Base-by-base conservation (phyloP, 2,797 vertebrate species). In the Coracias cyanogaster region DNA sequence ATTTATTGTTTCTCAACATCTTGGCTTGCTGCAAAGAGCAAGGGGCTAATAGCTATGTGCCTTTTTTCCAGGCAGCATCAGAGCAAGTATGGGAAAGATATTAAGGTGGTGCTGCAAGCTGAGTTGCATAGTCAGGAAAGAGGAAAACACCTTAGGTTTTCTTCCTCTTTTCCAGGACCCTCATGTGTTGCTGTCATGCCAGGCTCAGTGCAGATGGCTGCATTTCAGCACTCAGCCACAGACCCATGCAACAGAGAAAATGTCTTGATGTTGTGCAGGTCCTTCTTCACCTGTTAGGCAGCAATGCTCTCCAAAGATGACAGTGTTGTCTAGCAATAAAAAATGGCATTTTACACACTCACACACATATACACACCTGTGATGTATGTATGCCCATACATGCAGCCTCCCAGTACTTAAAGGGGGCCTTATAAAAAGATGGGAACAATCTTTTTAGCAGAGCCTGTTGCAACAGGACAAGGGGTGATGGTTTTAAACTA, bases 1-100 rank as follows among this genome's bases (percentile, higher is more conserved):
- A 49, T 83, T 52, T n/a, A 55, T 33, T 0, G 0, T 48, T 66
- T 86, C n/a, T 67, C 55, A 14, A 5, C 0, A 1, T 65, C 45
- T 67, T 24, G 55, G 25, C 54, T 87, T 5, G 2, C 51, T 58
- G 52, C 58, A 31, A 60, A n/a, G 33, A 46, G 6, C 31, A 9
- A 0, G 1, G 21, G 54, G 43, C 60, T 73, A 33, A 24, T 24
- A 43, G 14, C 19, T 19, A 3, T 20, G 13, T 0, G 0, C 37
- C 3, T 2, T 25, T 71, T 46, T 73, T 49, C 52, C 66, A 67
- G 78, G 19, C 64, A 81, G 24, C 24, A 17, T 39, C 48, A 22
- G 48, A 37, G 43, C 6, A 19, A 64, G 14, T 15, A 20, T 26
- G 85, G 51, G 43, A 82, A 82, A 72, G 35, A 46, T 33, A 61